Evolutionary conservation across 2,888 invertebrate genomes (phyloP), one percentile per base, ranked within the genome.

Genomic region (Stegophylla sp.): DNA sequence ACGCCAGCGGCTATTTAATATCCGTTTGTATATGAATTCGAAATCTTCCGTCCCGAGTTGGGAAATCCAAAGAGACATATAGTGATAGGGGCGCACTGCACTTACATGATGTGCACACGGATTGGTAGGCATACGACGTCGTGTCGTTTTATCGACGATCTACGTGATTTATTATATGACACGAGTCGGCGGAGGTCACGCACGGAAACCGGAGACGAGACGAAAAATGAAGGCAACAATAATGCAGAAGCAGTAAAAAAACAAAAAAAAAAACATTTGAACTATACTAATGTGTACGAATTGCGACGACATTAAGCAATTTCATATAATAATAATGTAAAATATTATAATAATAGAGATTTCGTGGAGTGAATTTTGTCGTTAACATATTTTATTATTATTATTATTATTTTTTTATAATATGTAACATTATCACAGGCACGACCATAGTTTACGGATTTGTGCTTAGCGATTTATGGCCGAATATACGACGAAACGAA

Each of bases 151-250:
- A 66, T 53, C 53, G 63, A 51, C 51, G 48, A 76, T 66, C 76
- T 26, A 43, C 43, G 66, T 76, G 53, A 76, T 76, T 76, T 76
- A 76, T 76, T 28, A n/a, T n/a, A n/a, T n/a, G n/a, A n/a, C n/a
- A 51, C 64, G 53, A 43, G n/a, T 73, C 4, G 17, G 74, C 4
- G 17, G 74, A 23, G 28, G 26, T n/a, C 28, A 17, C 72, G 59
- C 17, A 43, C 43, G 1, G 41, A 53, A 66, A 66, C 43, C 43
- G 66, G 66, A n/a, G n/a, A 67, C 53, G 43, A 66, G 66, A 75
- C 12, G 63, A 34, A 41, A 41, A 51, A 34, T 28, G n/a, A n/a
- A n/a, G n/a, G n/a, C n/a, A n/a, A n/a, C n/a, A n/a, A 53, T 41
- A 64, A 56, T 56, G 56, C 66, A 76, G 76, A 66, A 76, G 66